Conservation (phyloP, 2,113 vertebrate species). For the Ophiodon elongatus region DNA sequence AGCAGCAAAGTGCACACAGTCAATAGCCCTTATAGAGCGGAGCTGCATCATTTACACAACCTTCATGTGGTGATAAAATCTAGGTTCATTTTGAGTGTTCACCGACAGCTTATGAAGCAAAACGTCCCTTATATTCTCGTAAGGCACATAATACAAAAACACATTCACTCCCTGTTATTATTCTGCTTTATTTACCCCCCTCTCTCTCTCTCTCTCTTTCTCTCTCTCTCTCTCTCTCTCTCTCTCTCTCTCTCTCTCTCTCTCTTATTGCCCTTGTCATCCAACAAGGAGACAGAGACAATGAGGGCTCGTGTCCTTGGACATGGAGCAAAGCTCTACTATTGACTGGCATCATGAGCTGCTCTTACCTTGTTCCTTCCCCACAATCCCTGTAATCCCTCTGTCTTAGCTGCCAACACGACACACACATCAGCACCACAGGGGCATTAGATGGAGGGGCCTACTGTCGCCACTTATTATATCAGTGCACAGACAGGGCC, state of each 20-base stretch:
- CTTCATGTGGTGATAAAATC: constrained; percentile 23
- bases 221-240: constrained; percentile 4
- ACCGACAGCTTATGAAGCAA: constrained; percentile 10
- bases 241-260: constrained; percentile 12
- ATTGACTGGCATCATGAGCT: constrained; percentile 81
- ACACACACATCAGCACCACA: constrained; percentile 70
- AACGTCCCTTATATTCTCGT: background rate
- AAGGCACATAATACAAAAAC: constrained; percentile 7
- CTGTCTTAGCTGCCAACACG: constrained; percentile 78
- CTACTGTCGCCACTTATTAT: constrained; percentile 79
- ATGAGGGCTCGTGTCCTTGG: constrained; percentile 76
- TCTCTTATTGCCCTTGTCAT: constrained; percentile 72
- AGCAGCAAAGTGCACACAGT: constrained; percentile 27
- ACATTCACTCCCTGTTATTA: background rate
- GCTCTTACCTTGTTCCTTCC: constrained; percentile 75
- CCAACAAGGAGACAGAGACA: constrained; percentile 73
- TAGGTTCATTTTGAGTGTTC: constrained; percentile 27
- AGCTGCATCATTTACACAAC: constrained; percentile 27
- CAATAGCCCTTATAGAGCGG: background rate
- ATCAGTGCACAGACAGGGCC: constrained; percentile 62
- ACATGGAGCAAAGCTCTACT: constrained; percentile 70
- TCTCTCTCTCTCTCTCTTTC: background rate
- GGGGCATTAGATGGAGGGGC: constrained; percentile 65
- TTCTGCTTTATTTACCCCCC: too few relatives aligned
- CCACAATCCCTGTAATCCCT: constrained; percentile 77